Base-by-base conservation (phyloP, 2,113 vertebrate species). In the Lophochroa leadbeateri region DNA sequence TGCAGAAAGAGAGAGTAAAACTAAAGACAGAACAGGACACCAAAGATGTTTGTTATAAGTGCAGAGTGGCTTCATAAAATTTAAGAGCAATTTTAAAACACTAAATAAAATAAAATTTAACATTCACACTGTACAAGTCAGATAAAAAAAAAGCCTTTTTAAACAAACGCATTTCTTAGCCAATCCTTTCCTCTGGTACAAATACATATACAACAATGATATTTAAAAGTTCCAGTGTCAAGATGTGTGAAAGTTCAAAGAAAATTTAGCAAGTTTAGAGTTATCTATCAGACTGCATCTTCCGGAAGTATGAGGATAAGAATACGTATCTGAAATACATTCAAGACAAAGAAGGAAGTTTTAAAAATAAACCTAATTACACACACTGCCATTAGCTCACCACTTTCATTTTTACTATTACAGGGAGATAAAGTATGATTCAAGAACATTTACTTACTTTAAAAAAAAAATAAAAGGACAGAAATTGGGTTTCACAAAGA, bases 341-440 rank as follows among this genome's bases (percentile, higher is more conserved):
- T 70, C 35, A 81, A 94, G 29, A 82, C 8, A 90, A 93, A 82
- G 21, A 47, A 7, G 4, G 50, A 95, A 74, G 29, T 64, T 95
- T 86, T 60, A 47, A 83, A 96, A 91, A 79, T 60, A 92, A 94
- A 63, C 18, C 11, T 24, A 25, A 55, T 2, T 47, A 24, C 20
- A 83, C 47, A 31, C 39, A 63, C 11, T 44, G 27, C 27, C 76
- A 67, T 27, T 53, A 15, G 63, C 27, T 94, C 3, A 16, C 39
- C 29, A 39, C 50, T 93, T 92, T 92, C 29, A 93, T 58, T 92
- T 75, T 90, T 46, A 84, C 72, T 83, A 2, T 31, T 75, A 78
- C 4, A 77, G 14, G 25, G 53, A 86, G 20, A 74, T 31, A 29
- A 76, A 63, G 12, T 35, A 82, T 50, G 84, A 41, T 8, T 19